Base-by-base conservation (phyloP, 2,113 vertebrate species). In the Tetrax tetrax region DNA sequence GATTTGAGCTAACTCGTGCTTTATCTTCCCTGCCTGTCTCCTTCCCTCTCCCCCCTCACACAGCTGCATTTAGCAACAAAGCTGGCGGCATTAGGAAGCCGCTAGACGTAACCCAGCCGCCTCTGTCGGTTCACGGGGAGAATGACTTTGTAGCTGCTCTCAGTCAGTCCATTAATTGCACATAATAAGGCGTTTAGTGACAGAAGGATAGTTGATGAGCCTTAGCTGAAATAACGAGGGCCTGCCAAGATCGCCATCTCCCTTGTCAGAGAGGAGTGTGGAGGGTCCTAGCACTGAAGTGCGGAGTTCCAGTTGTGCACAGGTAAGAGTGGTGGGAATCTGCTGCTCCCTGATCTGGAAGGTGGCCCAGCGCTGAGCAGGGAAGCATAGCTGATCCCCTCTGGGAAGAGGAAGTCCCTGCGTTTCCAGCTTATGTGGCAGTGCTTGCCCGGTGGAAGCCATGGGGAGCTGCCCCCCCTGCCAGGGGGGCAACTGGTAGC, bases 121-220 rank as follows among this genome's bases (percentile, higher is more conserved):
- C 92, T 96, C 89, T 5, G 1, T 16, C 24, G 16, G 93, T 92
- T 97, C 96, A 77, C 4, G 3, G 94, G 56, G 87, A 96, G 84
- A 95, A 22, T 0, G 80, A 96, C 85, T 96, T 96, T 83, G 92
- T 97, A 93, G 96, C 70, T 95, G 79, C 80, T 96, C 92, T 93
- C 91, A 85, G 95, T 57, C 95, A 96, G 94, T 85, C 97, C 91
- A 89, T 97, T 97, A 97, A 97, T 97, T 97, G 96, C 96, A 83
- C 95, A 97, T 97, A 97, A 97, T 96, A 96, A 97, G 96, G 94
- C 93, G 66, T 95, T 97, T 95, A 97, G 94, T 97, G 97, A 96
- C 97, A 97, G 96, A 95, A 96, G 94, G 94, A 87, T 89, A 93
- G 95, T 72, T 96, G 96, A 97, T 97, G 95, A 97, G 94, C 96